Evolutionary conservation across 2,113 vertebrate genomes (phyloP).

Genomic region (Neoarius graeffei): DNA sequence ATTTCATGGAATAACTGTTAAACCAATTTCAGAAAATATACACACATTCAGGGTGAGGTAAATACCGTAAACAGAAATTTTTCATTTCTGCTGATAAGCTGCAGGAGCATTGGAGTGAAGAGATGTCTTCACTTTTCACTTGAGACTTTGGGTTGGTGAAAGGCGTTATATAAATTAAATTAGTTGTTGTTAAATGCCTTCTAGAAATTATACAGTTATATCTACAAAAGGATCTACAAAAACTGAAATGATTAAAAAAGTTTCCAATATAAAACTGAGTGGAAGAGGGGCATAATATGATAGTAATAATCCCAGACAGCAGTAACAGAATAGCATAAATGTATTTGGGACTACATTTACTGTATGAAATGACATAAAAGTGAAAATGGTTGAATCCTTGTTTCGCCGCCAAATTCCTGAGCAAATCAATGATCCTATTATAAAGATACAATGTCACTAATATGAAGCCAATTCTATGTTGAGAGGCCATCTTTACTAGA

Average conservation of each 20-base stretch:
- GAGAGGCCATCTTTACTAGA: neutral
- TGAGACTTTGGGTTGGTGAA: too few relatives aligned
- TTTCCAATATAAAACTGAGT: neutral
- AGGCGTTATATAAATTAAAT: too few relatives aligned
- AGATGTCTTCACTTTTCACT: neutral
- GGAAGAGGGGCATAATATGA: neutral
- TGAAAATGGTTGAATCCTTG: neutral
- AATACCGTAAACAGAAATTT: neutral
- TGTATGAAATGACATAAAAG: too few relatives aligned
- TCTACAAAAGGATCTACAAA: neutral
- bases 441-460: neutral
- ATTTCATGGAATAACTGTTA: too few relatives aligned
- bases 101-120: neutral
- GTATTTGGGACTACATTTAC: neutral
- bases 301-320: neutral
- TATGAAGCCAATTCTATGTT: neutral
- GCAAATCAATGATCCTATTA: neutral
- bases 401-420: neutral
- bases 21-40: neutral
- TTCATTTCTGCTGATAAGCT: neutral
- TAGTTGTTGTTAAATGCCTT: neutral
- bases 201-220: neutral
- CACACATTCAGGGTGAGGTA: neutral
- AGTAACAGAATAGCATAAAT: neutral
- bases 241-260: neutral